Conservation (phyloP, 2,888 invertebrate genomes). For the Phytoseiulus persimilis region DNA sequence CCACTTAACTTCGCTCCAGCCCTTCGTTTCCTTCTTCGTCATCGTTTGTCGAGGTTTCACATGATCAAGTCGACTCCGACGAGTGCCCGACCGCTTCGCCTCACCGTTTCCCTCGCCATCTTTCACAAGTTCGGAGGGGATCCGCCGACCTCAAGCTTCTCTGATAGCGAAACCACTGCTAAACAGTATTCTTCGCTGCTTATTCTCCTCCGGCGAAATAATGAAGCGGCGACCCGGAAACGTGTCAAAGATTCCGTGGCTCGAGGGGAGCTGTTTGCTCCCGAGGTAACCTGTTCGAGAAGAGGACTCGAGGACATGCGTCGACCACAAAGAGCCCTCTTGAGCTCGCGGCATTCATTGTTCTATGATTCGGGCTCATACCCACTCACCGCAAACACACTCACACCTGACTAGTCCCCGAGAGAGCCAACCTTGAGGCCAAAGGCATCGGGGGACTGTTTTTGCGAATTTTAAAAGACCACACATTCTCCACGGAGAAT, state of each 20-base stretch:
- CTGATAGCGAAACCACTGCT: background rate
- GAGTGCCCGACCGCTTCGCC: background rate
- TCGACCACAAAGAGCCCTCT: background rate
- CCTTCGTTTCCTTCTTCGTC: background rate
- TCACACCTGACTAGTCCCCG: background rate
- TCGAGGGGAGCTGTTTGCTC: background rate
- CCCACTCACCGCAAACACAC: background rate
- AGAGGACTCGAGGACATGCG: background rate
- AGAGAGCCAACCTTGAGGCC: conserved; percentile 5
- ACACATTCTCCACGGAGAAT: conserved; percentile 14
- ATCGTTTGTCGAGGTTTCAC: background rate
- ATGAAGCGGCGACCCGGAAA: background rate
- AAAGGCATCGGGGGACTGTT: conserved; percentile 16
- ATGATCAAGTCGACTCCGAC: background rate
- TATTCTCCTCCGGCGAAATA: background rate
- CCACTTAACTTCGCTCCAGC: background rate
- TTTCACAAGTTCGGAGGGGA: background rate
- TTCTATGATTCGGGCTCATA: background rate
- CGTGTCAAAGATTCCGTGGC: background rate
- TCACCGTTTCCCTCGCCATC: too few species aligned
- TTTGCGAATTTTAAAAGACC: conserved; percentile 38
- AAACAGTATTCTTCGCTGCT: background rate
- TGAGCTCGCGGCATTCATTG: background rate
- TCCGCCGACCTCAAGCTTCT: background rate
- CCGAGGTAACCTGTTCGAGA: background rate